Evolutionary conservation across 2,113 vertebrate genomes (phyloP).

Genomic region (Chascanopsetta lugubris): DNA sequence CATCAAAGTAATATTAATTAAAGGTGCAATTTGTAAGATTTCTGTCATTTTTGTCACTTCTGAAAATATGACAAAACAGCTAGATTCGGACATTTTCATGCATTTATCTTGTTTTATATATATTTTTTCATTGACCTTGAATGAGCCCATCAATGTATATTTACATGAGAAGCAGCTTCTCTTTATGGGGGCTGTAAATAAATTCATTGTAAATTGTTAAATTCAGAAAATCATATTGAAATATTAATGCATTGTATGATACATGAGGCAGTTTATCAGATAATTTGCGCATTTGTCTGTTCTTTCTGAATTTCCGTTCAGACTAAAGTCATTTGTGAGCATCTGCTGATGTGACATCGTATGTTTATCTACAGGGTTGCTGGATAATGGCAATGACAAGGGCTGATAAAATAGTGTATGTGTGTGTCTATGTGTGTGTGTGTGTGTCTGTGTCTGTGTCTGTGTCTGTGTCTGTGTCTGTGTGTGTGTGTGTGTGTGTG

Average conservation of each 20-base stretch:
- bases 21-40: neutral
- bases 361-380: conserved; percentile 17
- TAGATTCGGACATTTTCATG: neutral
- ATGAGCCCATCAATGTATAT: no score
- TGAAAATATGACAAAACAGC: no score
- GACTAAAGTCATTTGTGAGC: no score
- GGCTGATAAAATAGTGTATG: conserved; percentile 27
- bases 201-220: no score
- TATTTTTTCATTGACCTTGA: no score
- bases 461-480: neutral
- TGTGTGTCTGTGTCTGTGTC: conserved; percentile 26
- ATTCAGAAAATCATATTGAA: no score
- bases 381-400: conserved; percentile 39
- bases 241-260: no score
- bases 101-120: no score
- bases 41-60: neutral
- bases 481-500: conserved; percentile 22
- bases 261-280: no score
- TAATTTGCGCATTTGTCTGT: no score
- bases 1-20: neutral
- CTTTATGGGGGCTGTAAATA: no score
- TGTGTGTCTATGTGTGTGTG: conserved; percentile 21
- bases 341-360: conserved; percentile 5
- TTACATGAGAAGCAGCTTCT: no score
- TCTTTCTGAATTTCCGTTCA: neutral